Conservation (phyloP, 2,113 vertebrate genomes). For the Forbesichthys papilliferus region DNA sequence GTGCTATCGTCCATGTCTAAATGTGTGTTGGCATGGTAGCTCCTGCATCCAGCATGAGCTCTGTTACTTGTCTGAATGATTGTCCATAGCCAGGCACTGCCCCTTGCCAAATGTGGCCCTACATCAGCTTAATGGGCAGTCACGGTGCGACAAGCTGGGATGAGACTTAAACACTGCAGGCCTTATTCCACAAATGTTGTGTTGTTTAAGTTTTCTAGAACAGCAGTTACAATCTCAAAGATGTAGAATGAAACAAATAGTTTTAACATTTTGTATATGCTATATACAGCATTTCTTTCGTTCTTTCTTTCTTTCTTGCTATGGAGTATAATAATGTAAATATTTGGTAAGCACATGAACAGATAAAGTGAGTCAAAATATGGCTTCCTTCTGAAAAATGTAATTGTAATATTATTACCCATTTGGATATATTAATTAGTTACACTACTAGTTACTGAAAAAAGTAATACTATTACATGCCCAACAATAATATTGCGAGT, state of each 20-base stretch:
- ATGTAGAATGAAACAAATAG: neutral
- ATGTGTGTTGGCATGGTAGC: neutral
- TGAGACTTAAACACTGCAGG: too few relatives aligned
- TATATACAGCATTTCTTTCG: too few relatives aligned
- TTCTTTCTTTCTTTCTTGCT: neutral
- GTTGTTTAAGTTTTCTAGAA: too few relatives aligned
- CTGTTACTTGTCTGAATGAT: neutral
- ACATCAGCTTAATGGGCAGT: neutral
- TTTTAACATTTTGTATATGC: too few relatives aligned
- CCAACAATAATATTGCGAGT: too few relatives aligned
- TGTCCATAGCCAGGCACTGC: neutral
- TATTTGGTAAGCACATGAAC: neutral
- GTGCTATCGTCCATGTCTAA: neutral
- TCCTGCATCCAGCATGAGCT: neutral
- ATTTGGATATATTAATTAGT: too few relatives aligned
- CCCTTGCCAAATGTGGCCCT: constrained; percentile 8
- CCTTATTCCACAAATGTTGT: too few relatives aligned
- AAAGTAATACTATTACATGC: too few relatives aligned
- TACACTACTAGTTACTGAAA: too few relatives aligned
- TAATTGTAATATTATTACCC: neutral
- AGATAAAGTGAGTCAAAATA: constrained; percentile 1
- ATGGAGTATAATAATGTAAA: constrained; percentile 4
- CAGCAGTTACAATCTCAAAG: too few relatives aligned
- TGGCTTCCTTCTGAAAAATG: constrained; percentile 2
- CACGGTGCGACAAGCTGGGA: too few relatives aligned